Evolutionary conservation across 2,113 vertebrate species (phyloP).

Genomic region (Conger conger): DNA sequence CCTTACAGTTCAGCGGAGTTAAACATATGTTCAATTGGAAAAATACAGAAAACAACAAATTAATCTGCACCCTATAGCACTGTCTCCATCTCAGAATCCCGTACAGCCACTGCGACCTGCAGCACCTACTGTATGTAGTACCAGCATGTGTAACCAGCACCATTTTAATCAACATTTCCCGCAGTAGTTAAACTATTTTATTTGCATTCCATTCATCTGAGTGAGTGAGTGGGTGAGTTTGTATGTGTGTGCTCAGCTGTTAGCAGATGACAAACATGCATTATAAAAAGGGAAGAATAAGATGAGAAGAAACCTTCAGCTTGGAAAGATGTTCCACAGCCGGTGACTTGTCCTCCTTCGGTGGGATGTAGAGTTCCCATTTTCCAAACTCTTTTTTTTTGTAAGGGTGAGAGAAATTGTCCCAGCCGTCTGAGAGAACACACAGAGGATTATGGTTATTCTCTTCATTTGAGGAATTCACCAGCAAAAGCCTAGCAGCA

Average conservation of each 20-base stretch:
- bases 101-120: neutral
- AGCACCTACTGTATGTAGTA: neutral
- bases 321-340: slow-evolving; percentile 70
- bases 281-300: neutral
- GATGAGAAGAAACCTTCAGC: slow-evolving; percentile 62
- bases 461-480: neutral
- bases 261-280: too few species aligned
- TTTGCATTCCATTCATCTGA: neutral
- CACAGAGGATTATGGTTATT: neutral
- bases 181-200: neutral
- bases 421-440: slow-evolving; percentile 64
- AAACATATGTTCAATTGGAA: neutral
- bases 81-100: neutral
- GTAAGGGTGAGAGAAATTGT: slow-evolving; percentile 74
- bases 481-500: neutral
- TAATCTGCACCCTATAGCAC: neutral
- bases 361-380: slow-evolving; percentile 71
- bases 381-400: slow-evolving; percentile 67
- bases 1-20: neutral
- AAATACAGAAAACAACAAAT: neutral
- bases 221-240: neutral
- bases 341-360: slow-evolving; percentile 65
- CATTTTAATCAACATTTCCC: neutral
- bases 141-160: neutral
- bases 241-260: too few species aligned